Conservation (phyloP, 2,888 invertebrate species). For the Anticlea derivata region DNA sequence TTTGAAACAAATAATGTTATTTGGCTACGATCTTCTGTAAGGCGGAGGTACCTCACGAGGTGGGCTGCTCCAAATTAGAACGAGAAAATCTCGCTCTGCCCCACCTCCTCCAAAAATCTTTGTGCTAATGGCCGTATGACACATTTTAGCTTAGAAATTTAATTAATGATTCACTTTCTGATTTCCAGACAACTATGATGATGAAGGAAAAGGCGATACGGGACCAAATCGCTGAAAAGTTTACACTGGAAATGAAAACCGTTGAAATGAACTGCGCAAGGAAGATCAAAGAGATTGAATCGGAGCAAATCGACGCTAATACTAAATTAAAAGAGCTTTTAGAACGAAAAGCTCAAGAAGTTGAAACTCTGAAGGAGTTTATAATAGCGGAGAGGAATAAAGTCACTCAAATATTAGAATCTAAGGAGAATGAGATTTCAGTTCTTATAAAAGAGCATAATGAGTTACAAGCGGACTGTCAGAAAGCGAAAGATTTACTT, state of each 20-base stretch:
- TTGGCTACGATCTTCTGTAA: too few relatives aligned
- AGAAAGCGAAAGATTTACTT: conserved; percentile 61
- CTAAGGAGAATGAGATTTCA: conserved; percentile 79
- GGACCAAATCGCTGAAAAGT: conserved; percentile 87
- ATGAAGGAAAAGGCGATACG: conserved; percentile 84
- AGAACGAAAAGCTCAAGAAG: conserved; percentile 80
- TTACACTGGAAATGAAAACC: conserved; percentile 84
- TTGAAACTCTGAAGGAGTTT: conserved; percentile 78
- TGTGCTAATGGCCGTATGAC: too few relatives aligned
- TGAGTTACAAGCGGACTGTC: conserved; percentile 61
- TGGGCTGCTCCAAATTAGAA: too few relatives aligned
- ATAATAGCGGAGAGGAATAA: conserved; percentile 78
- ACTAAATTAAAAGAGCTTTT: conserved; percentile 75
- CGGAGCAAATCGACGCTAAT: conserved; percentile 71
- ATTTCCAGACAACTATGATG: conserved; percentile 75
- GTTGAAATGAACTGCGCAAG: conserved; percentile 81
- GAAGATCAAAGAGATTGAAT: conserved; percentile 77
- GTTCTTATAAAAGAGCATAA: conserved; percentile 74
- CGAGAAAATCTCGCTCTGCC: too few relatives aligned
- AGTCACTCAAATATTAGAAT: conserved; percentile 75
- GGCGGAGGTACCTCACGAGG: too few relatives aligned
- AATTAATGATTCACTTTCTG: too few relatives aligned
- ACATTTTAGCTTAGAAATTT: too few relatives aligned
- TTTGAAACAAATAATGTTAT: too few relatives aligned
- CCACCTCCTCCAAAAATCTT: too few relatives aligned